Base-by-base conservation (phyloP, 2,888 invertebrate genomes). In the Limnephilus auricula region DNA sequence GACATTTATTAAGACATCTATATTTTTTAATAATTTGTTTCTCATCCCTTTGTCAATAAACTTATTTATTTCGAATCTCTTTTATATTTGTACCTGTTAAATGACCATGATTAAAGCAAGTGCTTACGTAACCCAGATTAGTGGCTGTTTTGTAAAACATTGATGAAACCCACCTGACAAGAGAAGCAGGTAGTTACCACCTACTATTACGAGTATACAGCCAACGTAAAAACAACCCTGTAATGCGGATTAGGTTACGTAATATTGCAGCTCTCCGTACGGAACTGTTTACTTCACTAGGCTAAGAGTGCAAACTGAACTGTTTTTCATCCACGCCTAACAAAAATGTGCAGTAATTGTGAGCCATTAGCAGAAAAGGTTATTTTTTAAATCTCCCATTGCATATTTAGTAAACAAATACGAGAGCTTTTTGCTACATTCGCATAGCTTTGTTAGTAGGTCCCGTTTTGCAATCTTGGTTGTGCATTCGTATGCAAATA, bases 241-340 rank as follows among this genome's bases (percentile, higher is more conserved):
- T 34, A 25, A 34, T 82, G 34, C 12, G 82, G 82, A 34, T 82
- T 82, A 82, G 34, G 82, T 82, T 82, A 82, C 82, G 82, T 34
- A 82, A 82, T 37, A 25, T 34, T 82, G 25, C 82, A 32, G 82
- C 34, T 34, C 82, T 82, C 25, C 25, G 12, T 25, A 32, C 32
- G 18, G n/a, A 65, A 65, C 65, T 65, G n/a, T 25, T 65, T 25
- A n/a, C 65, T 65, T 65, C 65, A 65, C 65, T 65, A n/a, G 6
- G 65, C 65, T 25, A 65, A 65, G n/a, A 65, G 65, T 65, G n/a
- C 65, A 65, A 65, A 25, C 65, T 65, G 65, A 65, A 65, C 65
- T 65, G 65, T 18, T 65, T 65, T 25, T 65, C 5, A 65, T 65
- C 25, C 65, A 25, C 65, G 25, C 6, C 18, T 65, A 65, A 65